Base-by-base conservation (phyloP, 2,888 invertebrate genomes). In the Ophion slaviceki region DNA sequence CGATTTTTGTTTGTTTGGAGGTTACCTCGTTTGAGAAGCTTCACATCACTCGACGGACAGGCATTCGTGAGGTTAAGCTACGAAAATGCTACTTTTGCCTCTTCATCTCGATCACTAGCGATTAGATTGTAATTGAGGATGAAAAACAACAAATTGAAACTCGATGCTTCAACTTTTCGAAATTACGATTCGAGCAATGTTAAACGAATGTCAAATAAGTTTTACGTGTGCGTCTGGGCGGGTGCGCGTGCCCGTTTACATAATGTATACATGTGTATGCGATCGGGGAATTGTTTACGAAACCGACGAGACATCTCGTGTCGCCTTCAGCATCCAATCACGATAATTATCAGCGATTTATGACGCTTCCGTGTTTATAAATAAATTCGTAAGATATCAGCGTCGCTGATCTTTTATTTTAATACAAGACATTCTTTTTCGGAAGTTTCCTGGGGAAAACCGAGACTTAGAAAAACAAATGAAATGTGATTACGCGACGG, bases 131-230 rank as follows among this genome's bases (percentile, higher is more conserved):
- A 28, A 20, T 47, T 6, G 20, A 11, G 10, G 5, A 59, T 36
- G 11, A 17, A 28, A 45, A 47, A 74, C 5, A n/a, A 11, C 32
- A 24, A 32, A 28, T 20, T 61, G 11, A 28, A 62, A 36, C 47
- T 61, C 59, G 24, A 61, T 24, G 20, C 14, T 28, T 17, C 77
- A 10, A 40, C 57, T 59, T 45, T 66, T 68, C 59, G 59, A 28
- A 70, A 61, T 66, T 59, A 70, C 77, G 20, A 68, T 64, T 61
- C 45, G 77, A 80, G 82, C 91, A 92, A 92, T 92, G 92, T 90
- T 88, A 91, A 91, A 91, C 90, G 91, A 92, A 92, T 91, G 92
- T 92, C 92, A 92, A 92, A 89, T 82, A 47, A 82, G 66, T 80
- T 84, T 76, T 78, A 64, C 72, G 66, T 24, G 61, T 66, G 72